phyloP scores from a whole-genome alignment of 2,888 invertebrate genomes.

The Diaprepes abbreviatus region DNA sequence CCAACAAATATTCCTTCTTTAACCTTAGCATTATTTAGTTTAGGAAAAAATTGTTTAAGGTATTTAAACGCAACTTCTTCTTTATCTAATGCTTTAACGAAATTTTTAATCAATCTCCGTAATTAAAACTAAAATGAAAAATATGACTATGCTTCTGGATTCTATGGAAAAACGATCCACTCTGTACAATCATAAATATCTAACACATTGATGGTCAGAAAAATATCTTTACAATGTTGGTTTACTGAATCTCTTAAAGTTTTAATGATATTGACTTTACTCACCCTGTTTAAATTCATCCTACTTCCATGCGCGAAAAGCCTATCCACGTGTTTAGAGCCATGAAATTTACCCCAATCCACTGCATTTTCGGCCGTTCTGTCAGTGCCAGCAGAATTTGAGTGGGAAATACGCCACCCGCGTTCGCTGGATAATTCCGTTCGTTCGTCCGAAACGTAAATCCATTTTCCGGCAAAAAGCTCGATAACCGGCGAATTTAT shows the following conservation, averaged over 20 bases:
- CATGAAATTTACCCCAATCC: constrained; percentile 43
- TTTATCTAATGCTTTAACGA: too few relatives aligned
- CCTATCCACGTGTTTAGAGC: constrained; percentile 43
- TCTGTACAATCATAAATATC: too few relatives aligned
- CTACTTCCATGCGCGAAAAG: constrained; percentile 41
- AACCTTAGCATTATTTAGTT: too few relatives aligned
- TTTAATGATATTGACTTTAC: constrained; percentile 31
- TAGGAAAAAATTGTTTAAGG: too few relatives aligned
- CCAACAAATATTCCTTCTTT: too few relatives aligned
- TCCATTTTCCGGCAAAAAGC: background rate
- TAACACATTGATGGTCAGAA: too few relatives aligned
- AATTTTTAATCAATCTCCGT: too few relatives aligned
- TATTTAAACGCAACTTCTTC: too few relatives aligned
- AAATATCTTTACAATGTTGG: background rate
- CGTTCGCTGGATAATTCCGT: constrained; percentile 1
- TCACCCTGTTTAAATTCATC: constrained; percentile 31
- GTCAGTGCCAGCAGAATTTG: constrained; percentile 22
- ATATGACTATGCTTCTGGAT: too few relatives aligned
- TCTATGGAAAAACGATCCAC: too few relatives aligned
- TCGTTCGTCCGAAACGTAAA: background rate
- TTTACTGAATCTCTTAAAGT: background rate
- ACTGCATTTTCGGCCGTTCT: constrained; percentile 40
- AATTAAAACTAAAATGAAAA: too few relatives aligned
- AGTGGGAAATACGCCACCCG: constrained; percentile 21
- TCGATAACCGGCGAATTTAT: background rate